A percentile compares a stretch with the other conserved stretches of the same genome.
phyloP scores from a whole-genome alignment of 2,888 invertebrate species.

The Hecatera dysodea region DNA sequence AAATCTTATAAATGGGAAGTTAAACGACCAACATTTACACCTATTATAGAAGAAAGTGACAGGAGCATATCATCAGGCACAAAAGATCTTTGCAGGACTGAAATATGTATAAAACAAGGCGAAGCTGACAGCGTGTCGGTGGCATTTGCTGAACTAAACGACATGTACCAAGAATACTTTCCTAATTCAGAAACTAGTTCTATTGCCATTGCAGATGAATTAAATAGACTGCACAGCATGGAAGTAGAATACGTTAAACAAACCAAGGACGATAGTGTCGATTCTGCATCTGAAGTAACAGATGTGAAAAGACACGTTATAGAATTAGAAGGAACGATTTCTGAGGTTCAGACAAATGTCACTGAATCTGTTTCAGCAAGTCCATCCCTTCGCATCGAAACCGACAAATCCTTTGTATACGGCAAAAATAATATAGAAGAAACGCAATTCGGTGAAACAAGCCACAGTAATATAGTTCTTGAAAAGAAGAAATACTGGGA shows the following conservation, averaged over 20 bases:
- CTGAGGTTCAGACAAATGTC: slow-evolving; percentile 89
- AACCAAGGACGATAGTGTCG: slow-evolving; percentile 79
- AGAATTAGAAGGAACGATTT: slow-evolving; percentile 86
- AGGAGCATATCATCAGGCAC: slow-evolving; percentile 77
- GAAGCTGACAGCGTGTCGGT: slow-evolving; percentile 83
- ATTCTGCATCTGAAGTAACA: slow-evolving; percentile 89
- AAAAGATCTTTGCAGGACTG: slow-evolving; percentile 72
- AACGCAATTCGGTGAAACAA: slow-evolving; percentile 78
- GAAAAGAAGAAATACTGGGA: slow-evolving; percentile 90
- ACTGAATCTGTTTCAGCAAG: slow-evolving; percentile 90
- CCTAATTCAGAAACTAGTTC: slow-evolving; percentile 78
- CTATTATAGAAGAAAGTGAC: slow-evolving; percentile 87
- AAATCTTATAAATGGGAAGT: slow-evolving; percentile 76
- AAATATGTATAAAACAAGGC: slow-evolving; percentile 62
- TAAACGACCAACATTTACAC: slow-evolving; percentile 82
- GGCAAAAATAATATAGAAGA: slow-evolving; percentile 65
- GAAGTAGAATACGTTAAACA: slow-evolving; percentile 71
- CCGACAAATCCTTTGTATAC: slow-evolving; percentile 57
- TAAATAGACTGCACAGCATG: slow-evolving; percentile 66
- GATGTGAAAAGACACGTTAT: slow-evolving; percentile 89
- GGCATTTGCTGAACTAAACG: slow-evolving; percentile 88
- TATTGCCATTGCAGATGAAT: slow-evolving; percentile 67
- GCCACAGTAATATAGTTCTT: slow-evolving; percentile 81
- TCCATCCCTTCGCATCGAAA: slow-evolving; percentile 82
- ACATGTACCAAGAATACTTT: slow-evolving; percentile 83